Conservation (phyloP, 2,113 vertebrate species). For the Theropithecus gelada region DNA sequence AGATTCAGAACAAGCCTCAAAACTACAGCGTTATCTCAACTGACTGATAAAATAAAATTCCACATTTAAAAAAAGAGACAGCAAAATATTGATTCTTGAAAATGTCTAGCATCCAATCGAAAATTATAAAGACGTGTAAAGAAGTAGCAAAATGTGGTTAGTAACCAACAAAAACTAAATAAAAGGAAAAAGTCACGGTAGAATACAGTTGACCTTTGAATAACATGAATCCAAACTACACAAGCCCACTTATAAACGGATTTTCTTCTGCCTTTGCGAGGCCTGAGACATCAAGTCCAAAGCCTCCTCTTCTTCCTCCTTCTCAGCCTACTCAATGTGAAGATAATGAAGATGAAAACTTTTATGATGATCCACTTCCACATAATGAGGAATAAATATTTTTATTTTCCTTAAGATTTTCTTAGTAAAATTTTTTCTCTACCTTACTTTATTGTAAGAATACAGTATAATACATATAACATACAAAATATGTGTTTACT, state of each 20-base stretch:
- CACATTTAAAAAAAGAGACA: background rate
- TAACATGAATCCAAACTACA: background rate
- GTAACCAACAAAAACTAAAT: background rate
- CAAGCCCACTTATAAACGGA: background rate
- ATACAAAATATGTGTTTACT: background rate
- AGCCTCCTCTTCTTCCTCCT: background rate
- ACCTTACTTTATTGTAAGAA: background rate
- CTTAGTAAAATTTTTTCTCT: background rate
- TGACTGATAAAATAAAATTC: background rate
- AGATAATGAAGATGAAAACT: background rate
- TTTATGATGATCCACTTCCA: background rate
- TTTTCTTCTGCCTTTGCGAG: background rate
- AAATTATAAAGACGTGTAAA: background rate
- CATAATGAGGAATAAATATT: background rate
- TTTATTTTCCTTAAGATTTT: background rate
- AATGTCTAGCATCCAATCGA: background rate
- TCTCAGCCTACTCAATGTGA: background rate
- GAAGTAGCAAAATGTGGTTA: background rate
- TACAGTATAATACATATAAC: background rate
- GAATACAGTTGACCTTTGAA: background rate
- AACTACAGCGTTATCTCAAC: background rate
- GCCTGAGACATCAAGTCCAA: background rate
- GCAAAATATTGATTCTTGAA: background rate
- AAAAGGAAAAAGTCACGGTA: background rate
- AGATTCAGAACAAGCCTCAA: background rate